Evolutionary conservation across 92 coral and sea anemone species (phyloP).

Genomic region (Muricea muricata): DNA sequence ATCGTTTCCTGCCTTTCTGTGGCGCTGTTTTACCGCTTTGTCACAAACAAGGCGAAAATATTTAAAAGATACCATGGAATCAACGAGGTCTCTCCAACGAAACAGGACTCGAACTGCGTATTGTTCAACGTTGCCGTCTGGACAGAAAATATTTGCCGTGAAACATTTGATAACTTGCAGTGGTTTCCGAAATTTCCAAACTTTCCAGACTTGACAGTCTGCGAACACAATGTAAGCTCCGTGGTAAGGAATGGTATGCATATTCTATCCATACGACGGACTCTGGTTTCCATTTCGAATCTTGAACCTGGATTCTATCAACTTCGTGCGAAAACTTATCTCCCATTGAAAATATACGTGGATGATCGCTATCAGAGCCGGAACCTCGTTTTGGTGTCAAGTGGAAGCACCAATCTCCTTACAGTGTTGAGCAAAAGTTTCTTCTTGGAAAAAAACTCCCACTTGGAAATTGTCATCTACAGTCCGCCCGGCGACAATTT

Average conservation of each 20-base stretch:
- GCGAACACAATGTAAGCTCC: not conserved
- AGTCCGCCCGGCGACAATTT: not conserved
- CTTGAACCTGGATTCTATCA: constrained; percentile 31
- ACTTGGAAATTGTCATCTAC: not conserved
- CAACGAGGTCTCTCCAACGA: not conserved
- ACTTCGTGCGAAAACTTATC: not conserved
- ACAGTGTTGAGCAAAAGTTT: not conserved
- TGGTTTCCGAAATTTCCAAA: constrained; percentile 25
- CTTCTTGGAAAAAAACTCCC: not conserved
- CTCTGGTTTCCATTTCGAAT: not conserved
- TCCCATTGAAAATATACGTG: constrained; percentile 14
- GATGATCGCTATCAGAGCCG: not conserved
- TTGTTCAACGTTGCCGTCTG: not conserved
- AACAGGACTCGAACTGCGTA: not conserved
- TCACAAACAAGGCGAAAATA: not conserved
- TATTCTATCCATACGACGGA: constrained; percentile 1
- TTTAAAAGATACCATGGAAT: not conserved
- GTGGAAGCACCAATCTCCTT: not conserved
- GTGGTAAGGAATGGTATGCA: not conserved
- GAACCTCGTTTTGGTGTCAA: not conserved
- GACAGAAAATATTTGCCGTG: constrained; percentile 7
- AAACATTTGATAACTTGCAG: constrained; percentile 15
- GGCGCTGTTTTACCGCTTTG: not conserved
- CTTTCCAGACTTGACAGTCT: not conserved
- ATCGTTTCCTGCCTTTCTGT: not conserved